Base-by-base conservation (phyloP, 1,140 invertebrate genomes). In the Pseudomyrmex pallidus region DNA sequence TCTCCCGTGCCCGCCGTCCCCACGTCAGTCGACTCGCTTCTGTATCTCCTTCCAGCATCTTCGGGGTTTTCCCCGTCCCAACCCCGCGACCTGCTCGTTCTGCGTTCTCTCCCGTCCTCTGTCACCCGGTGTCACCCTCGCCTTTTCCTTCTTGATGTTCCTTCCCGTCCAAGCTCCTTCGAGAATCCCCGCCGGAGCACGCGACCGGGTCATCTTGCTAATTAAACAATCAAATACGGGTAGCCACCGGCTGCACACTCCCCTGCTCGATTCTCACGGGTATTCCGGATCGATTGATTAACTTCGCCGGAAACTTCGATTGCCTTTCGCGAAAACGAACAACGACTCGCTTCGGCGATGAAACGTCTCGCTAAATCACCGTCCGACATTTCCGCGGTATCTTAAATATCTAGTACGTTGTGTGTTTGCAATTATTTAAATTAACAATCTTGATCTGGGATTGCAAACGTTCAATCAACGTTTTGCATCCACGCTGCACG, bases 161-260 rank as follows among this genome's bases (percentile, higher is more conserved):
- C 82, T 76, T 50, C 22, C 70, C 25, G 57, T 77, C 85, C 66
- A 25, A 52, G 62, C 48, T 89, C 91, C 89, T 89, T 89, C 88
- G 89, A 90, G 92, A 87, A 64, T 70, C 73, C 88, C 89, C 91
- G 82, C 84, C 25, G 56, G 91, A 90, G 85, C 91, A 91, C 84
- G 35, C 35, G 84, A 88, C 89, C 89, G 90, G 93, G 93, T 94
- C 93, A 94, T 94, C 93, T 92, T 94, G 93, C 93, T 94, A 94
- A 94, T 94, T 94, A 94, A 94, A 94, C 93, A 94, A 94, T 94
- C 93, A 94, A 94, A 94, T 94, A 94, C 93, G 93, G 93, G 93
- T 85, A 88, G 87, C 88, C 86, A 87, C 83, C 83, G 86, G 85
- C 86, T 91, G 89, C 83, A 88, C 87, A 84, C 87, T 90, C 88